Conservation (phyloP, 1,140 invertebrate species). For the Bombus pyrosoma region DNA sequence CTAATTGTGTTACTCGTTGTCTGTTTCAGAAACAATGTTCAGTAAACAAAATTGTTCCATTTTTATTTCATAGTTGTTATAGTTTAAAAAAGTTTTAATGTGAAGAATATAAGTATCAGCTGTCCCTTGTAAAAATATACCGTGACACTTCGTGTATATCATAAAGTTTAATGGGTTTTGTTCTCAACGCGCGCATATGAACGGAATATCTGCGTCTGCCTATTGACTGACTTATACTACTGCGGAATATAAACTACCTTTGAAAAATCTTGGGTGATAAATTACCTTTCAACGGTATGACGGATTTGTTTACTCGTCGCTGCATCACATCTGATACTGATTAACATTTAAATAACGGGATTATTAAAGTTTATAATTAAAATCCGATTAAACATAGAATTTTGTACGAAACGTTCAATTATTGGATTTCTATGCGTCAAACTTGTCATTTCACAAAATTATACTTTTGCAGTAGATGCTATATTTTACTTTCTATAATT, state of each 20-base stretch:
- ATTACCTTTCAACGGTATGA: not conserved
- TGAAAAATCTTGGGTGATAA: not conserved
- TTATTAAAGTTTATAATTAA: not conserved
- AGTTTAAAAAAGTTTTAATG: not conserved
- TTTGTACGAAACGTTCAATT: not conserved
- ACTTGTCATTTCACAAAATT: not conserved
- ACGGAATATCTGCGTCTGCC: not conserved
- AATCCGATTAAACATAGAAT: not conserved
- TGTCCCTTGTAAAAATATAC: not conserved
- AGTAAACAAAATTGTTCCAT: not conserved
- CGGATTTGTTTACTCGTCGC: not conserved
- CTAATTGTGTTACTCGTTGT: not conserved
- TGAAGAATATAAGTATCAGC: not conserved
- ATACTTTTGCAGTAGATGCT: not conserved
- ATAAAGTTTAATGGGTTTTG: not conserved
- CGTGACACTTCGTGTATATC: not conserved
- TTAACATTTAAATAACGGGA: not conserved
- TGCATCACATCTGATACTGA: too few species aligned
- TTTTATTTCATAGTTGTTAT: not conserved
- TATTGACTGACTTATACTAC: constrained; percentile 34
- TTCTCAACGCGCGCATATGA: not conserved
- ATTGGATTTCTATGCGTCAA: not conserved
- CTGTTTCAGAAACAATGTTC: not conserved
- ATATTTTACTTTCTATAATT: not conserved
- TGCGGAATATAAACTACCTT: not conserved